A percentile compares a stretch with the other conserved stretches of the same genome.
Conservation (phyloP, 2,797 vertebrate genomes). For the Clamator glandarius region DNA sequence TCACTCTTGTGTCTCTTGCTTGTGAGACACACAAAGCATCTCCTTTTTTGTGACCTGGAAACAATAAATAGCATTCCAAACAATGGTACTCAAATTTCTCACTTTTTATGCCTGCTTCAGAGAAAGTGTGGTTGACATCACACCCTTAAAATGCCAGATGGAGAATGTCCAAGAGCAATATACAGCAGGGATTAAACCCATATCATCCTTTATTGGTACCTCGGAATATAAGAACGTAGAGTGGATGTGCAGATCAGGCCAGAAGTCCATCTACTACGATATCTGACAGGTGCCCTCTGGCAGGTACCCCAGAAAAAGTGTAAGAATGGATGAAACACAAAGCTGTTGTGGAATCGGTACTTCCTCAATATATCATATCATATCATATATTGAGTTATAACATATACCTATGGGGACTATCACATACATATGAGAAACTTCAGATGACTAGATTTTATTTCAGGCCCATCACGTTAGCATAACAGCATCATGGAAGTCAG, state of each 20-base stretch:
- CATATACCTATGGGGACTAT: background rate
- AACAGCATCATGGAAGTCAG: background rate
- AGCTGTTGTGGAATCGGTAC: background rate
- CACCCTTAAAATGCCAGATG: background rate
- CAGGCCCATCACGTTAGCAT: background rate
- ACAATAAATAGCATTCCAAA: slow-evolving; percentile 22
- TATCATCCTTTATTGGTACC: background rate
- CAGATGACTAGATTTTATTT: background rate
- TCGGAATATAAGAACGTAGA: background rate
- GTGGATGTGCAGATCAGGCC: background rate
- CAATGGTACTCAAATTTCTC: background rate
- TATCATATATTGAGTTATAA: background rate
- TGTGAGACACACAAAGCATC: background rate
- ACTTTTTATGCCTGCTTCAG: background rate
- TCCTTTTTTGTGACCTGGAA: background rate
- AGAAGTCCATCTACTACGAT: background rate
- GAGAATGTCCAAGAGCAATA: background rate
- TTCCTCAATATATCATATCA: background rate
- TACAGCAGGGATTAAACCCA: background rate
- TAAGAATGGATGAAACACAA: background rate
- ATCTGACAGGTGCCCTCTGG: background rate
- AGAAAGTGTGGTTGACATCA: background rate
- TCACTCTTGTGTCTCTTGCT: background rate
- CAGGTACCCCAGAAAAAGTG: background rate
- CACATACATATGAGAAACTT: background rate